Evolutionary conservation across 2,113 vertebrate genomes (phyloP).

Genomic region (Monarcha castaneiventris): DNA sequence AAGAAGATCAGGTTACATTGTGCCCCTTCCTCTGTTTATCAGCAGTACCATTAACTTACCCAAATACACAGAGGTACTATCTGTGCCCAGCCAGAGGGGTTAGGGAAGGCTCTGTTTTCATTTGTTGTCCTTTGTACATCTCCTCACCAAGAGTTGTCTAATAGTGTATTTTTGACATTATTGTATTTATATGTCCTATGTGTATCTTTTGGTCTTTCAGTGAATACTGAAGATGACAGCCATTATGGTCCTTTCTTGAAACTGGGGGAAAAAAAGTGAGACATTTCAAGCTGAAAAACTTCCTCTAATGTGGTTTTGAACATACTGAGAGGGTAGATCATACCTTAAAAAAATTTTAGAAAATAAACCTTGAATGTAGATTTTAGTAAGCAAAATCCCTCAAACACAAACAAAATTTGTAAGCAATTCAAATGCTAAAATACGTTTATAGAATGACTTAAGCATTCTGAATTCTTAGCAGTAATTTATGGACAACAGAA

Average conservation of each 20-base stretch:
- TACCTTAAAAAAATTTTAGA: not conserved
- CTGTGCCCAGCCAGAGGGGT: not conserved
- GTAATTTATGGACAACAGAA: not conserved
- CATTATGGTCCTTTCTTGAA: not conserved
- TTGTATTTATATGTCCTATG: not conserved
- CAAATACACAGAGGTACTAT: not conserved
- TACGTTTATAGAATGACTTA: not conserved
- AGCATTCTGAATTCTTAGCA: not conserved
- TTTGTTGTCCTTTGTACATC: not conserved
- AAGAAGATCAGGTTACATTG: not conserved
- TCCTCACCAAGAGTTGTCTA: not conserved
- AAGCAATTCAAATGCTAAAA: not conserved
- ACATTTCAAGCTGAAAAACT: not conserved
- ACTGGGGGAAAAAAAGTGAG: accelerated
- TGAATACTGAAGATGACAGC: not conserved
- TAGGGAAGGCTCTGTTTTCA: not conserved
- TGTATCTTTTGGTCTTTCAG: not conserved
- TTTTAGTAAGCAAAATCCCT: not conserved
- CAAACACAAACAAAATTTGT: not conserved
- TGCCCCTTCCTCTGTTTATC: not conserved
- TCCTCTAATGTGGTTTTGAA: not conserved
- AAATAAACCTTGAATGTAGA: not conserved
- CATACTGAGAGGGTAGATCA: not conserved
- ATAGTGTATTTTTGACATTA: not conserved
- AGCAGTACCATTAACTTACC: not conserved